phyloP scores from a whole-genome alignment of 2,888 invertebrate genomes.

The Heliconius sara region DNA sequence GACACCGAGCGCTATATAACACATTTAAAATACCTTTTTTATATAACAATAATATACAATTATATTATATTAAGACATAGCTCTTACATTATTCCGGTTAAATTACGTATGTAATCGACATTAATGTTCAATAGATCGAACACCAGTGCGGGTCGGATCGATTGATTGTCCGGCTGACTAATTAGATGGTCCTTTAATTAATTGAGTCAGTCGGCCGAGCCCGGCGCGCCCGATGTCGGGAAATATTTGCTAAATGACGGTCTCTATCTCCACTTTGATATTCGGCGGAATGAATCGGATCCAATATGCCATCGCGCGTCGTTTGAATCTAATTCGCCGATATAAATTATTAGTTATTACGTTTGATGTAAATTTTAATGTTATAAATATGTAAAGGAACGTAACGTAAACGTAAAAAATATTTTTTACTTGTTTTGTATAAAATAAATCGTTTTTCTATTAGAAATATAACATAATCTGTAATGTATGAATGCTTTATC shows the following conservation, averaged over 20 bases:
- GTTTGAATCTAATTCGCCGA: neutral
- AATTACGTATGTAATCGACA: constrained; percentile 41
- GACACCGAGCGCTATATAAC: no score
- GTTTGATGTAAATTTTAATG: neutral
- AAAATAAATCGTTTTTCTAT: no score
- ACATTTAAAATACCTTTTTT: no score
- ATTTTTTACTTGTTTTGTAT: no score
- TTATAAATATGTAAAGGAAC: no score
- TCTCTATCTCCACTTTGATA: constrained; percentile 20
- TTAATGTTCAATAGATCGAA: constrained; percentile 44
- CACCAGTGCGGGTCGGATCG: constrained; percentile 40
- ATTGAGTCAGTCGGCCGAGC: constrained; percentile 55
- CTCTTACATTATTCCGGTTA: constrained; percentile 20
- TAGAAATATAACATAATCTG: no score
- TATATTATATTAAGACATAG: neutral
- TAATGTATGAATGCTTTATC: no score
- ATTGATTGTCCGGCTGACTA: constrained; percentile 56
- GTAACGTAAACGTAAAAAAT: no score
- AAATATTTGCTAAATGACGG: constrained; percentile 62
- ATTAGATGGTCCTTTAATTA: constrained; percentile 64
- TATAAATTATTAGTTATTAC: neutral
- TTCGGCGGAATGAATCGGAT: constrained; percentile 6
- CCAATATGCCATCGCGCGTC: constrained; percentile 4
- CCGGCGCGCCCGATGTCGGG: constrained; percentile 52
- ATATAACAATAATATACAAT: no score